Base-by-base conservation (phyloP, 2,113 vertebrate genomes). In the Syrmaticus mikado region DNA sequence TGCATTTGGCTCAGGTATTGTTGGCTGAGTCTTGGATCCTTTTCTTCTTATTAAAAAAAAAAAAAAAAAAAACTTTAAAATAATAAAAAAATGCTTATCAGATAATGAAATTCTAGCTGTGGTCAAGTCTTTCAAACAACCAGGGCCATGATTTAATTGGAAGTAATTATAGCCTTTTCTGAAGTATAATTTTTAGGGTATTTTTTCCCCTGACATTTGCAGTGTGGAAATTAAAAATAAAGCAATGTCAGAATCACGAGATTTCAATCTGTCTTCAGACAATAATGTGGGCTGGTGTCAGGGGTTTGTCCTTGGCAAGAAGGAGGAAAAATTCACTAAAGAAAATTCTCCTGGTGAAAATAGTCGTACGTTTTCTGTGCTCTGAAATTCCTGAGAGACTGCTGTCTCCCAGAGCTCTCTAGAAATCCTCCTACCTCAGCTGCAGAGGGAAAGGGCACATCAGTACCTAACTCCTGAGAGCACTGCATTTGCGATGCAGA, bases 101-200 rank as follows among this genome's bases (percentile, higher is more conserved):
- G 96, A 94, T 97, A 97, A 97, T 97, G 95, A 95, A 95, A 96
- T 96, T 96, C 92, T 94, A 94, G 91, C 92, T 91, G 82, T 96
- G 96, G 96, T 96, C 96, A 95, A 96, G 94, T 96, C 94, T 96
- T 96, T 97, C 92, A 96, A 96, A 97, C 92, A 96, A 86, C 87
- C 45, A 88, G 92, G 95, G 93, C 95, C 90, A 71, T 90, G 76
- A 96, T 96, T 96, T 96, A 96, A 97, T 97, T 97, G 95, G 92
- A 96, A 96, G 91, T 96, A 96, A 97, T 97, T 97, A 96, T 96
- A 96, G 92, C 89, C 93, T 96, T 96, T 94, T 97, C 97, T 96
- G 94, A 94, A 96, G 94, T 92, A 94, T 94, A 96, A 96, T 97
- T 97, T 96, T 96, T 96, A 96, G 94, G 93, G 91, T 97, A 97